A percentile compares a stretch with the other conserved stretches of the same genome.
phyloP scores from a whole-genome alignment of 2,113 vertebrate species.

The Lipotes vexillifer region DNA sequence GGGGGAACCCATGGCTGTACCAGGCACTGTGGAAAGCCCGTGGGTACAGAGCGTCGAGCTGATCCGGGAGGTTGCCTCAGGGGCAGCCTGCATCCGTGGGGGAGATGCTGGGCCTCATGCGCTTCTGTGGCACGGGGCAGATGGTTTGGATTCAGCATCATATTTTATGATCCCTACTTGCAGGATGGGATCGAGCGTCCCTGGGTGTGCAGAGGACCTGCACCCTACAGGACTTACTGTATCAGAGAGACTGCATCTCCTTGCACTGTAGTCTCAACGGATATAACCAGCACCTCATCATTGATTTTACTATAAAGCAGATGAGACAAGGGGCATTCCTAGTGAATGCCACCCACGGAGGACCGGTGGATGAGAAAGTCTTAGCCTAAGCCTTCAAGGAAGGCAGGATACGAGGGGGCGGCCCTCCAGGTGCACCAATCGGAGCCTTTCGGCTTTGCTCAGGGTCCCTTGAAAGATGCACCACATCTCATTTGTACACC shows the following conservation, averaged over 20 bases:
- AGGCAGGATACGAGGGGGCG: constrained; percentile 94
- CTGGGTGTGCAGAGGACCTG: constrained; percentile 96
- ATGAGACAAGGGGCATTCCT: constrained; percentile 98
- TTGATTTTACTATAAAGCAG: constrained; percentile 99
- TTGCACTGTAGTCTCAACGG: constrained; percentile 97
- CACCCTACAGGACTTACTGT: constrained; percentile 97
- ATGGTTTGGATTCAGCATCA: constrained; percentile 97
- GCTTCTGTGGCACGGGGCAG: constrained; percentile 91
- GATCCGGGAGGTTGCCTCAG: neutral
- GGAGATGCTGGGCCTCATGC: too few species aligned
- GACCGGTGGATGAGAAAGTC: constrained; percentile 96
- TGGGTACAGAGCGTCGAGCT: neutral
- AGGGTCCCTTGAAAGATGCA: constrained; percentile 93
- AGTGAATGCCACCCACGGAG: constrained; percentile 93
- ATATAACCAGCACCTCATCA: constrained; percentile 99
- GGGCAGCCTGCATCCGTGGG: neutral
- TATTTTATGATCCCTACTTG: constrained; percentile 98
- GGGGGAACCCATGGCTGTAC: too few species aligned
- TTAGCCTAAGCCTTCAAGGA: constrained; percentile 97
- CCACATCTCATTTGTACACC: constrained; percentile 97
- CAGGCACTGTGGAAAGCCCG: neutral
- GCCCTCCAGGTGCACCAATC: constrained; percentile 95
- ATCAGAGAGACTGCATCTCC: constrained; percentile 99
- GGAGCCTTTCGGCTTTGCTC: constrained; percentile 96
- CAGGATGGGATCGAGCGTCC: constrained; percentile 95